Base-by-base conservation (phyloP, 2,797 vertebrate species). In the Lindbergichthys nudifrons region DNA sequence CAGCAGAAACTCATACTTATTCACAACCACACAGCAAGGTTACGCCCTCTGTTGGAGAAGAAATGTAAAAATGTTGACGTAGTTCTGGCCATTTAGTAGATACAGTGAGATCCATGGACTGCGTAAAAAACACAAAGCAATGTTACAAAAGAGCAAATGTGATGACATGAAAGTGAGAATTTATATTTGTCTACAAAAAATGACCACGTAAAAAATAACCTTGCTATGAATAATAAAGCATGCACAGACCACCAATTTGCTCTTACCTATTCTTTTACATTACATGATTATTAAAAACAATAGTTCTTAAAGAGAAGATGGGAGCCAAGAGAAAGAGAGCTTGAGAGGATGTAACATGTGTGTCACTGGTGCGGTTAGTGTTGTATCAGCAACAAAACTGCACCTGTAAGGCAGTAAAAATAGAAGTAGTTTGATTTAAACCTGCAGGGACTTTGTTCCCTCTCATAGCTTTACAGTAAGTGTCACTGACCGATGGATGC, bases 371-470 rank as follows among this genome's bases (percentile, higher is more conserved):
- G 10, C 8, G 4, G 23, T 45, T 50, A 59, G 70, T 48, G 70
- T 56, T 65, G 41, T 3, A 41, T 62, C 68, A 81, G 66, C 69
- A 73, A 36, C 14, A 59, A 79, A 84, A 58, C 66, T 52, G 18
- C 23, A 62, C 9, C 41, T 10, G 23, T n/a, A 30, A 32, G 18
- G 45, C 56, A 60, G 58, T 71, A 81, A 71, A 83, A 79, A 85
- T 70, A 79, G 70, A 63, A 68, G 11, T 14, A 1, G 57, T 81
- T 82, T 83, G 83, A 91, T 80, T 69, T 64, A 75, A 84, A 90
- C 47, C 59, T 39, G 46, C 46, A 48, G 70, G 65, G 86, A 85
- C 73, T 2, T 62, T 65, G 74, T 71, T 76, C 67, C 65, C 73
- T 81, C 70, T 56, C 56, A 56, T 48, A 50, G 32, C 56, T 65